Evolutionary conservation across 2,797 vertebrate species (phyloP), one percentile per base, ranked within the genome.

Genomic region (Cyclopterus lumpus): DNA sequence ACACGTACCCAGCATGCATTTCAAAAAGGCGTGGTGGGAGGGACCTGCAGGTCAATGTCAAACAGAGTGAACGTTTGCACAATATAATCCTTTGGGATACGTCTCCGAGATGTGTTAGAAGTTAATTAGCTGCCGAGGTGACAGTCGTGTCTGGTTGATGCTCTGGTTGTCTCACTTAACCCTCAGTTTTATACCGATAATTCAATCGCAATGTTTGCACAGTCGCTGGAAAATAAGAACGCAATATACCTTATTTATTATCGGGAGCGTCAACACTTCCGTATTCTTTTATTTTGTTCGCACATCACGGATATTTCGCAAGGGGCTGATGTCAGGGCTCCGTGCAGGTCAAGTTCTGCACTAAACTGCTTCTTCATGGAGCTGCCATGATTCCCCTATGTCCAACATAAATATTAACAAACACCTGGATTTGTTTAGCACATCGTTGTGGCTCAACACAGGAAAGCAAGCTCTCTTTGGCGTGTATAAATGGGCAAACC

Each of bases 31-130:
- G 26, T 28, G 38, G 38, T 2, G 8, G 38, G 28, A 26, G 7
- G 22, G 30, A 57, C 70, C 44, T 40, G 66, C 36, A 59, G 70
- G 61, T 63, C 51, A 66, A 38, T 16, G 8, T 76, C 60, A 49
- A 30, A 71, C 2, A 1, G 34, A 53, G 22, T 59, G 4, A 67
- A 49, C 1, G 18, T 15, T 58, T 68, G 46, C 22, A 55, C 22
- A 8, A 57, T 16, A 14, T 55, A 1, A n/a, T 55, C 1, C 42
- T 11, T 49, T 55, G 38, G 9, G 24, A 46, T 73, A 20, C 0
- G 1, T 65, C 65, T 40, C 9, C 60, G 51, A 48, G 30, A n/a
- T 11, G 2, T 28, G 26, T 28, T n/a, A n/a, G 36, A 58, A 42
- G 3, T 55, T 51, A 40, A 22, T 51, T 51, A n/a, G 18, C 44